Percentiles rank a stretch among this genome's conserved stretches.
These are phyloP conservation scores for Diaphora mendica DNA, from an alignment of 2,888 invertebrate genomes.

Conservation along the genomic window DNA sequence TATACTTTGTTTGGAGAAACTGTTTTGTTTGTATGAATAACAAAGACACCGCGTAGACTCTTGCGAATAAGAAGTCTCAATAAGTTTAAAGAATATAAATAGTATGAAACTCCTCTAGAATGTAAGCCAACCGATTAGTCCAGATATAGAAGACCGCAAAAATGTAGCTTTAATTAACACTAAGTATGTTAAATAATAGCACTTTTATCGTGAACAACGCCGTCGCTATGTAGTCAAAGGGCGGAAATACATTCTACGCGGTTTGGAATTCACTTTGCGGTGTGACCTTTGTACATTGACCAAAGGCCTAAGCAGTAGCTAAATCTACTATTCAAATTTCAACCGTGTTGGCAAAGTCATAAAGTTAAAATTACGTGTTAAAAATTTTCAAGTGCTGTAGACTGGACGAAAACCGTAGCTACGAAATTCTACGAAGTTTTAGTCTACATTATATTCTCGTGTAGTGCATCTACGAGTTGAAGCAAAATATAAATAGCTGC, in stretches of 20 bases:
- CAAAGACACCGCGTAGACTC: not conserved
- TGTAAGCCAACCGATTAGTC: not conserved
- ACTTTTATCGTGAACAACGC: slow-evolving; percentile 29
- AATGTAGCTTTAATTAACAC: slow-evolving; percentile 42
- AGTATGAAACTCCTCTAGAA: not conserved
- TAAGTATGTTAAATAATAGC: slow-evolving; percentile 57
- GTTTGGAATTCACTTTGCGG: slow-evolving; percentile 73
- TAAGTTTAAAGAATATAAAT: not conserved
- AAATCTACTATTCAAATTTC: slow-evolving; percentile 29
- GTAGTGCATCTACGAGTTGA: slow-evolving; percentile 22
- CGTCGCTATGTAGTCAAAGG: slow-evolving; percentile 44
- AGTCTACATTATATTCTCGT: slow-evolving; percentile 42
- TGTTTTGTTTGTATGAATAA: not conserved
- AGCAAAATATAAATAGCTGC: not conserved
- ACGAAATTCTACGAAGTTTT: slow-evolving; percentile 53
- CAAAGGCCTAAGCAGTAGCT: slow-evolving; percentile 48
- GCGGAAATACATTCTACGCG: slow-evolving; percentile 70
- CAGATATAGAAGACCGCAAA: not conserved
- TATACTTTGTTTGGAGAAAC: not conserved
- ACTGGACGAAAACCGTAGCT: slow-evolving; percentile 45
- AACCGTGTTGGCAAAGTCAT: slow-evolving; percentile 17
- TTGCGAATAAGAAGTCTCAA: not conserved
- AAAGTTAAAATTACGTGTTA: slow-evolving; percentile 30
- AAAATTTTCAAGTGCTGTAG: slow-evolving; percentile 36
- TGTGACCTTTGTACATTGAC: slow-evolving; percentile 54